phyloP scores from a whole-genome alignment of 2,113 vertebrate species.

The Rostratula benghalensis region DNA sequence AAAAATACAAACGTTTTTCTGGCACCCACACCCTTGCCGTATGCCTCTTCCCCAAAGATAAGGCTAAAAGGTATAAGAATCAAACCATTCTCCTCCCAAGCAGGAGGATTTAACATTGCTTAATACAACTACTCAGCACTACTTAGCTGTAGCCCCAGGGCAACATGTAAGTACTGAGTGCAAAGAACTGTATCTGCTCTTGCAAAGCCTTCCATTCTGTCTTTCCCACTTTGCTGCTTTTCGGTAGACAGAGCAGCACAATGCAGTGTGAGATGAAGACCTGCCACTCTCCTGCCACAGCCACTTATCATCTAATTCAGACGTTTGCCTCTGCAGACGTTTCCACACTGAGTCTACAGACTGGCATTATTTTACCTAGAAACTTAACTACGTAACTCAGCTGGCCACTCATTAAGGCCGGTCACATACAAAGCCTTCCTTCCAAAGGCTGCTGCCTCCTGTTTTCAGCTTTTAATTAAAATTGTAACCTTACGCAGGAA shows the following conservation, averaged over 20 bases:
- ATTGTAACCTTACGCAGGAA: conserved; percentile 20
- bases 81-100: conserved; percentile 53
- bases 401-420: background rate
- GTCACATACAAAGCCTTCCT: conserved; percentile 5
- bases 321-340: conserved; percentile 21
- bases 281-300: conserved; percentile 56
- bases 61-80: conserved; percentile 45
- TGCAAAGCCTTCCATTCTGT: conserved; percentile 35
- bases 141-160: conserved; percentile 69
- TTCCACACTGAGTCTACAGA: conserved; percentile 13
- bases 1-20: conserved; percentile 10
- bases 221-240: conserved; percentile 49
- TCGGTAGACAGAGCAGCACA: conserved; percentile 43
- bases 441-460: background rate
- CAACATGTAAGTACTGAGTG: conserved; percentile 34
- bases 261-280: conserved; percentile 37
- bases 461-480: conserved; percentile 60
- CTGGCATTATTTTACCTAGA: conserved; percentile 35
- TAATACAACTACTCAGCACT: conserved; percentile 67
- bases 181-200: conserved; percentile 54
- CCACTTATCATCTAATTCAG: conserved; percentile 44
- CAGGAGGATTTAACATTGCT: conserved; percentile 67
- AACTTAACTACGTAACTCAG: background rate
- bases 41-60: conserved; percentile 40
- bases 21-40: background rate